Evolutionary conservation across 1,140 invertebrate species (phyloP).

Genomic region (Penaeus japonicus): DNA sequence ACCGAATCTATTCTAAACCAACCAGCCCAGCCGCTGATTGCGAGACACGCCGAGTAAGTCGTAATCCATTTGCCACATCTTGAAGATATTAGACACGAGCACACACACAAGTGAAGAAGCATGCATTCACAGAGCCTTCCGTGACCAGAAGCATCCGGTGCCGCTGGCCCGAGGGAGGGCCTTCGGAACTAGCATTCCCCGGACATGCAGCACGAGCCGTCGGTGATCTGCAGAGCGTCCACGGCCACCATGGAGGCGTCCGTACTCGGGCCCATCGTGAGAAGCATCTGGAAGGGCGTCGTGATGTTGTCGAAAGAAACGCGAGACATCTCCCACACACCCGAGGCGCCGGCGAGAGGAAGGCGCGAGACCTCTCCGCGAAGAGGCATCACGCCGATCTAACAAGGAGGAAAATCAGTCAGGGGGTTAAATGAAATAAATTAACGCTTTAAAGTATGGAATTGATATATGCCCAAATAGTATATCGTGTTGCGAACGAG

Average conservation of each 20-base stretch:
- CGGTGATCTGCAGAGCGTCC: slow-evolving; percentile 39
- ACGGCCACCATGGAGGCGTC: slow-evolving; percentile 7
- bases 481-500: too few species aligned
- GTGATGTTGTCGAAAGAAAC: slow-evolving; percentile 17
- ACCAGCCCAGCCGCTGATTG: too few species aligned
- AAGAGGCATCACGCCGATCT: slow-evolving; percentile 44
- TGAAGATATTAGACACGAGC: too few species aligned
- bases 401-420: neutral
- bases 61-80: too few species aligned
- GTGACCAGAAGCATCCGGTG: too few species aligned
- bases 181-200: slow-evolving; percentile 13
- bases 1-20: too few species aligned
- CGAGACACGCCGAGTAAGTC: too few species aligned
- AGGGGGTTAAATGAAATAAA: neutral
- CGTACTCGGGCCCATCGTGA: slow-evolving; percentile 19
- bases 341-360: slow-evolving; percentile 11
- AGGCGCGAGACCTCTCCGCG: neutral
- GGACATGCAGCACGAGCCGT: slow-evolving; percentile 34
- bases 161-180: too few species aligned
- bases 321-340: slow-evolving; percentile 36
- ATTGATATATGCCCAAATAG: neutral
- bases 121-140: too few species aligned
- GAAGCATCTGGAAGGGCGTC: slow-evolving; percentile 24
- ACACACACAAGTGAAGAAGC: too few species aligned
- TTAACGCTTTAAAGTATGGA: neutral